Conservation (phyloP, 2,113 vertebrate genomes). For the Spizaetus ornatus region DNA sequence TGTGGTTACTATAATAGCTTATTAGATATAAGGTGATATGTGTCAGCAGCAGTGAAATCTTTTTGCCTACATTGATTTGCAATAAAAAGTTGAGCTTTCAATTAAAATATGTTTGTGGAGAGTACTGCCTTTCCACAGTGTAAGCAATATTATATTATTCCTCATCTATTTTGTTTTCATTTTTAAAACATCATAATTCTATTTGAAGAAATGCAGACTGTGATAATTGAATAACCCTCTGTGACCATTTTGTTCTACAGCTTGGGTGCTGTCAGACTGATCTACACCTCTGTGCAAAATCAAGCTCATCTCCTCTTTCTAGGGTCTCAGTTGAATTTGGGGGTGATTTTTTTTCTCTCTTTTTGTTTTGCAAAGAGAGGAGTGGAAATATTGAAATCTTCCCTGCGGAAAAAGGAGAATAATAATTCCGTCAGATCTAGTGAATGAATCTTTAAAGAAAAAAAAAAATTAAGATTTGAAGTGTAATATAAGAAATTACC, state of each 20-base stretch:
- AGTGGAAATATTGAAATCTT: background rate
- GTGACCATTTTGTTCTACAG: background rate
- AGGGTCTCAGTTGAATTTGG: background rate
- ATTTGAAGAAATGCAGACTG: fast-evolving
- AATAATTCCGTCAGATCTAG: background rate
- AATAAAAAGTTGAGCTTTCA: background rate
- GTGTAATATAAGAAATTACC: background rate
- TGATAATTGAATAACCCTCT: background rate
- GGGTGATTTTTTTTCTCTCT: fast-evolving
- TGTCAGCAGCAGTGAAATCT: background rate
- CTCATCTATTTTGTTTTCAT: background rate
- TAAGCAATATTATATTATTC: background rate
- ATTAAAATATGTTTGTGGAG: background rate
- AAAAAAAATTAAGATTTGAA: background rate
- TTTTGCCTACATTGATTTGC: background rate
- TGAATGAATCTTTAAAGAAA: background rate
- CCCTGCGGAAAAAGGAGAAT: background rate
- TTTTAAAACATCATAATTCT: background rate
- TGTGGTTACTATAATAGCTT: background rate
- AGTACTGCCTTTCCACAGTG: background rate
- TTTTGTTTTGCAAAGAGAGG: background rate
- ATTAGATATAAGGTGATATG: background rate
- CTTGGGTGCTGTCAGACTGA: background rate
- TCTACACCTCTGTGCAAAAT: fast-evolving
- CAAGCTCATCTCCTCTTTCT: background rate